phyloP scores from a whole-genome alignment of 2,888 invertebrate genomes.

The Heliconius hortense region DNA sequence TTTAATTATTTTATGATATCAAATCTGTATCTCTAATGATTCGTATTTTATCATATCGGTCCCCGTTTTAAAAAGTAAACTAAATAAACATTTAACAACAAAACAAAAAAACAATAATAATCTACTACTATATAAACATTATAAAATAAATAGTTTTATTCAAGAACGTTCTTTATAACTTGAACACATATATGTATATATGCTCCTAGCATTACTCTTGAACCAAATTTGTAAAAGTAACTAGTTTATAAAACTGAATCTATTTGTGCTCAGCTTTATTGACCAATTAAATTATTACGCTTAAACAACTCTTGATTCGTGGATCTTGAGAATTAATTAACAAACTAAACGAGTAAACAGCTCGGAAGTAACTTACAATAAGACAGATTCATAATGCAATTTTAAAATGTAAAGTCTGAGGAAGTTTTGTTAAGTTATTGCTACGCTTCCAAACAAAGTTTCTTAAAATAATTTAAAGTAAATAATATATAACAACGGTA shows the following conservation, averaged over 20 bases:
- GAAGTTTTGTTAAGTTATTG: conserved; percentile 21
- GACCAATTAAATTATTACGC: conserved; percentile 16
- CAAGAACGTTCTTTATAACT: no score
- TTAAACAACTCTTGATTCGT: conserved; percentile 20
- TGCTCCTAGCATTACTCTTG: neutral
- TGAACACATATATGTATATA: no score
- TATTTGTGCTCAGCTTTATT: conserved; percentile 13
- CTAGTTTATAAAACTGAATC: conserved; percentile 6
- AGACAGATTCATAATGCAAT: conserved; percentile 19
- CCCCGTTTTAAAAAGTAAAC: no score
- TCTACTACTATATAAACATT: no score
- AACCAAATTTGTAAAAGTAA: neutral
- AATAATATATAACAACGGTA: conserved; percentile 4
- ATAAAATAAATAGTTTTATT: no score
- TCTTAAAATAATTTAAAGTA: conserved; percentile 7
- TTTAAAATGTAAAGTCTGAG: conserved; percentile 18
- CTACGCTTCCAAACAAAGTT: conserved; percentile 8
- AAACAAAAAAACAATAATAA: no score
- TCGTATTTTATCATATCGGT: no score
- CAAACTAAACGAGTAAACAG: conserved; percentile 20
- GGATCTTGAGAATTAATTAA: conserved; percentile 20
- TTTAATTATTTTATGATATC: no score
- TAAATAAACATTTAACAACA: no score
- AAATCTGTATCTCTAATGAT: no score
- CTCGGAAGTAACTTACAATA: conserved; percentile 18